These are phyloP conservation scores for Hoplostethus atlanticus DNA, from an alignment of 2,797 vertebrate species.

Conservation along the genomic window DNA sequence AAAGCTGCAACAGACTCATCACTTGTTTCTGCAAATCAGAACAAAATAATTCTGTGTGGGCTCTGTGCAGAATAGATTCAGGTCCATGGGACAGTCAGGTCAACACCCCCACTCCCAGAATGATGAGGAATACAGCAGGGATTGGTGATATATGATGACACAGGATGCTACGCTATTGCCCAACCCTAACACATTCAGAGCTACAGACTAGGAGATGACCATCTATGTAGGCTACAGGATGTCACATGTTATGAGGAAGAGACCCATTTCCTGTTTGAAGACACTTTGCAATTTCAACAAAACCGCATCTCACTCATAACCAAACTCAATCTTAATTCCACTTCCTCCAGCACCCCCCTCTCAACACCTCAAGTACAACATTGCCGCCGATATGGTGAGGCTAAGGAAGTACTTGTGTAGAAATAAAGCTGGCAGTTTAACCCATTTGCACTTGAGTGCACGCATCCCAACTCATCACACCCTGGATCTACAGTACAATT, in stretches of 20 bases:
- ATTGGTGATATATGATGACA: no score
- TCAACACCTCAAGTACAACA: no score
- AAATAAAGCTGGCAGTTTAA: no score
- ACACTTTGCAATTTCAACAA: slow-evolving; percentile 40
- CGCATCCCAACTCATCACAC: neutral
- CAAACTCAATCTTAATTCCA: neutral
- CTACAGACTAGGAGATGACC: neutral
- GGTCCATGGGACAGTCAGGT: neutral
- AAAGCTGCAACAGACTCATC: neutral
- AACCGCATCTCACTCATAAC: neutral
- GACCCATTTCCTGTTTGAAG: slow-evolving; percentile 54
- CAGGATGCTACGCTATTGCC: no score
- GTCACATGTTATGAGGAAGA: slow-evolving; percentile 43
- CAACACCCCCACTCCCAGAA: no score
- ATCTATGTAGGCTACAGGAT: slow-evolving; percentile 32
- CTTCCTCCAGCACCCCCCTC: neutral
- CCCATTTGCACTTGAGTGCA: neutral
- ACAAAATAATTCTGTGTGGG: slow-evolving; percentile 1
- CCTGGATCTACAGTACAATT: no score
- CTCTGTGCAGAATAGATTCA: neutral
- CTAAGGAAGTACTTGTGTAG: neutral
- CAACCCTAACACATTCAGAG: slow-evolving; percentile 3
- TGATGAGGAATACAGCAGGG: no score
- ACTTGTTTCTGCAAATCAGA: slow-evolving; percentile 11
- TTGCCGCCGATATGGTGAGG: neutral